Evolutionary conservation across 2,888 invertebrate species (phyloP).

Genomic region (Macrosiphum euphorbiae): DNA sequence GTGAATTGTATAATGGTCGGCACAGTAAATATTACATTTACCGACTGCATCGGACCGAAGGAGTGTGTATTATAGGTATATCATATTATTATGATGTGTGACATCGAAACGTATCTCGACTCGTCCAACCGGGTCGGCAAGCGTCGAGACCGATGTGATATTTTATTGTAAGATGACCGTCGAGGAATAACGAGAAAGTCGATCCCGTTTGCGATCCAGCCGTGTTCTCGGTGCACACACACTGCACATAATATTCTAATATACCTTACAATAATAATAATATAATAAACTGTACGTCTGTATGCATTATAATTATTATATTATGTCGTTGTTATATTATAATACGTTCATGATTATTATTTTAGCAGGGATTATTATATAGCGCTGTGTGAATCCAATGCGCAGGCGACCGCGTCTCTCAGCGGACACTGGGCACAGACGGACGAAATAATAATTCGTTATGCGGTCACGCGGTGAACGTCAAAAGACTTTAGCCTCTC

Average conservation of each 20-base stretch:
- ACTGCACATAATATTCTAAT: background rate
- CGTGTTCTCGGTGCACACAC: background rate
- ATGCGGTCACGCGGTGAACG: background rate
- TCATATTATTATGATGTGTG: background rate
- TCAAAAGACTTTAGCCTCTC: background rate
- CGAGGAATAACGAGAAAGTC: background rate
- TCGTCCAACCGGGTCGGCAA: background rate
- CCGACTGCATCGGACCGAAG: background rate
- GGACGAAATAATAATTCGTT: background rate
- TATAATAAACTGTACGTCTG: background rate
- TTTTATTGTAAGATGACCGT: background rate
- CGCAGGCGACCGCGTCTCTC: background rate
- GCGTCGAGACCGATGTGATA: constrained; percentile 4
- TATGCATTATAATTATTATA: background rate
- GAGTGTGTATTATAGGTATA: background rate
- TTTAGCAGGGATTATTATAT: background rate
- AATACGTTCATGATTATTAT: background rate
- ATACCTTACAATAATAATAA: background rate
- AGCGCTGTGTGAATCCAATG: background rate
- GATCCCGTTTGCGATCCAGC: background rate
- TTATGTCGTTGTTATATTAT: background rate
- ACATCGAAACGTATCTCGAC: background rate
- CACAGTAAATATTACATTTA: background rate
- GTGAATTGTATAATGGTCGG: background rate
- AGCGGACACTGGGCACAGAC: background rate